Evolutionary conservation across 2,797 vertebrate genomes (phyloP).

Genomic region (Iguana delicatissima): DNA sequence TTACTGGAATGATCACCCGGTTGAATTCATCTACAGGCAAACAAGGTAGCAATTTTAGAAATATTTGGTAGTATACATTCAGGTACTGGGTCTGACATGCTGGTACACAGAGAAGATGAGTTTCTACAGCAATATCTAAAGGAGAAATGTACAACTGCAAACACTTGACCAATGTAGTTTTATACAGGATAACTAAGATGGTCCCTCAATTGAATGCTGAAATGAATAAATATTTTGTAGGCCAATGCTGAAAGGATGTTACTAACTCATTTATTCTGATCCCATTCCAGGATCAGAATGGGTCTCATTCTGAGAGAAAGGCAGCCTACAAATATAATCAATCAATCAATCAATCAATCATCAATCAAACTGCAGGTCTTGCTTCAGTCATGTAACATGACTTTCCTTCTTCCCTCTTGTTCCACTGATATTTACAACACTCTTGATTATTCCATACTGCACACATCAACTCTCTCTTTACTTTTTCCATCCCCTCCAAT

Average conservation of each 20-base stretch:
- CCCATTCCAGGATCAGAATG: neutral
- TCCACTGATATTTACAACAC: neutral
- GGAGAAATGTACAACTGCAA: neutral
- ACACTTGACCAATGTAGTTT: neutral
- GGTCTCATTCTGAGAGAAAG: no score
- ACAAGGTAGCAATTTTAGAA: neutral
- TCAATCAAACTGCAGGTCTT: neutral
- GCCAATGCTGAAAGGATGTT: neutral
- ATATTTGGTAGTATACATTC: no score
- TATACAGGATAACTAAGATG: neutral
- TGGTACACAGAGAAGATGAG: neutral
- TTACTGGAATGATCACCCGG: constrained; percentile 98
- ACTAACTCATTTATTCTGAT: neutral
- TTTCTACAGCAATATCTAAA: constrained; percentile 5
- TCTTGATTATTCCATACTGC: neutral
- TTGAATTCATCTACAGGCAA: constrained; percentile 93
- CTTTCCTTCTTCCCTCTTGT: neutral
- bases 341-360: no score
- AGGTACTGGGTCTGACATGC: neutral
- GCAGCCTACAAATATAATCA: no score
- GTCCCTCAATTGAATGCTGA: neutral
- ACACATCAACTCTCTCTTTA: neutral
- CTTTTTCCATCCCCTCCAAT: neutral
- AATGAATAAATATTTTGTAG: neutral
- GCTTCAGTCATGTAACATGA: neutral